A percentile compares a stretch with the other conserved stretches of the same genome.
Conservation (phyloP, 2,888 invertebrate species). For the Chalcosyrphus nemorum region DNA sequence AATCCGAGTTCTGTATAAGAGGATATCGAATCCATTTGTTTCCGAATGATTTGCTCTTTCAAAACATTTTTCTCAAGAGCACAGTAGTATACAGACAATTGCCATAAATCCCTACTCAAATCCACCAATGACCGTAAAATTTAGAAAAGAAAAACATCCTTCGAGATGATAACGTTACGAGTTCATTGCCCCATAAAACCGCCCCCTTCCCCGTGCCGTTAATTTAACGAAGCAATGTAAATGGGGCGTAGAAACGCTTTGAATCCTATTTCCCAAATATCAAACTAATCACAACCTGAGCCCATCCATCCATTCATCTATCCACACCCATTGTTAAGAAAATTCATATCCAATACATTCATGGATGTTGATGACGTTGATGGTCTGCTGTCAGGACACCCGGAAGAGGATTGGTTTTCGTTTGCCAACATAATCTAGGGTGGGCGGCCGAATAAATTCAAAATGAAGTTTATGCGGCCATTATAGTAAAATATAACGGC, state of each 20-base stretch:
- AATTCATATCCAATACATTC: conserved; percentile 41
- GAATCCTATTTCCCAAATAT: conserved; percentile 22
- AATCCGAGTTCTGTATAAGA: no score
- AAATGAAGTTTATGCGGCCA: conserved; percentile 77
- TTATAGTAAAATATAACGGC: conserved; percentile 80
- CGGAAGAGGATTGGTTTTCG: background rate
- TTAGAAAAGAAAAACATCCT: background rate
- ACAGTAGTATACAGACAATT: no score
- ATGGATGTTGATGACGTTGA: conserved; percentile 40
- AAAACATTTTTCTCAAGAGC: no score
- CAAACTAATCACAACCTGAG: conserved; percentile 16
- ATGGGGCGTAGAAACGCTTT: conserved; percentile 4
- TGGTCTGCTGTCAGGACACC: conserved; percentile 42
- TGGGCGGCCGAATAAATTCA: conserved; percentile 73
- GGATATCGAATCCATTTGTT: no score
- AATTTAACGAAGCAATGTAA: background rate
- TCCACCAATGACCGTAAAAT: background rate
- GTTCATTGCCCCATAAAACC: background rate
- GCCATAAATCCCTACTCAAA: background rate
- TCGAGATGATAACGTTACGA: background rate
- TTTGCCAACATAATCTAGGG: background rate
- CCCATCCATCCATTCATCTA: background rate
- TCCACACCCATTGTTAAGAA: background rate
- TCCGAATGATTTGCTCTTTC: no score
- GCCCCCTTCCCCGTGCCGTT: background rate